Base-by-base conservation (phyloP, 2,888 invertebrate species). In the Timandra comae region DNA sequence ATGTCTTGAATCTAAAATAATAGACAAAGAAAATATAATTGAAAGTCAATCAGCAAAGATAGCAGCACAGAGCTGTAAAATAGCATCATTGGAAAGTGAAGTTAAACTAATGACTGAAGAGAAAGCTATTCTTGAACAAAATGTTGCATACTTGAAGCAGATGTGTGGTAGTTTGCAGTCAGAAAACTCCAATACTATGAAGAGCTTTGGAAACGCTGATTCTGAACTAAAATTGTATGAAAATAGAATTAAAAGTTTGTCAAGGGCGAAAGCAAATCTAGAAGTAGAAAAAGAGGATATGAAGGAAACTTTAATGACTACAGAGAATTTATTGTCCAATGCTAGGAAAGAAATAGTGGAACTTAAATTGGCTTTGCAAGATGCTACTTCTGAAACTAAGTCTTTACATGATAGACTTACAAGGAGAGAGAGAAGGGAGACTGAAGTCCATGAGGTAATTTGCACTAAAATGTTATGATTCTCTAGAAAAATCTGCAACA, bases 291-390 rank as follows among this genome's bases (percentile, higher is more conserved):
- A 91, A 36, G 87, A 88, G 9, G 88, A 89, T 46, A 71, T 89
- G 33, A 81, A 77, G 35, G 88, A 88, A 24, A 88, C 88, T 41
- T 79, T 88, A 29, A 78, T 84, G 25, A 81, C 88, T 30, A 76
- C 89, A 6, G 91, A 91, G 49, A 87, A 86, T n/a, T 87, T 57
- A 86, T 88, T 76, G 57, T 93, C 59, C 88, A 93, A 72, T 87
- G 87, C 65, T 87, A 93, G 77, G 90, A 91, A 63, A 88, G 92
- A 54, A 85, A 87, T 66, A n/a, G 89, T 91, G 12, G 88, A 90
- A 38, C 76, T 89, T 20, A 88, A 90, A 54, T 54, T 90, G 23
- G 76, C 85, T 7, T 86, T 91, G 58, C 89, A 91, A 56, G 91
- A 91, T 70, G 79, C 91, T 16, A 88, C 89, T 43, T 77, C 84